Base-by-base conservation (phyloP, 2,113 vertebrate species). In the Microtus montanus region DNA sequence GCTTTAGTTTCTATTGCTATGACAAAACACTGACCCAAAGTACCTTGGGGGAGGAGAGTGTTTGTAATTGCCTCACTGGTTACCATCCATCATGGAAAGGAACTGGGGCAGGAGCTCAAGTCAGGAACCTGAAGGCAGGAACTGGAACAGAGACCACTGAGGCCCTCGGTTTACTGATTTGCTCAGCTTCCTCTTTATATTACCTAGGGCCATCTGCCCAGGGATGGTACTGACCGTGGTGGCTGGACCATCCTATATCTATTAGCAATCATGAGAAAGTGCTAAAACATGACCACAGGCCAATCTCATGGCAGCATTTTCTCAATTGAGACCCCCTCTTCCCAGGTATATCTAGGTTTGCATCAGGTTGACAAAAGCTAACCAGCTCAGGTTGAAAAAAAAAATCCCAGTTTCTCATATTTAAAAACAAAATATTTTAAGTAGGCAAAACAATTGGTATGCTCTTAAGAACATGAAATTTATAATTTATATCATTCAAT, bases 361-460 rank as follows among this genome's bases (percentile, higher is more conserved):
- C 17, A 41, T 64, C 80, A 44, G 28, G 26, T 30, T 64, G 26
- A 30, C 80, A 63, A 84, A 83, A 84, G 11, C 80, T 84, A 84
- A 84, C 38, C 14, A 64, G 58, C 8, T 24, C 58, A 64, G 80
- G 22, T n/a, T 80, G 19, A 41, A 41, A 41, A n/a, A 41, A 19
- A 49, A 73, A 41, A 1, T 71, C 0, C 12, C 14, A 61, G 75
- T 58, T 73, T 87, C 80, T 97, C 85, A 41, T 90, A 82, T 90
- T 88, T 92, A 83, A 94, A 95, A 94, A 91, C 54, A 85, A 96
- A 61, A 30, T 7, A 30, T 89, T 94, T 93, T 75, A 87, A 82
- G 38, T 79, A 82, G 61, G 74, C 84, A 95, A 95, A 49, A 92
- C 86, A 95, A 94, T 44, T n/a, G 49, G 17, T 66, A n/a, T 33